Base-by-base conservation (phyloP, 2,888 invertebrate genomes). In the Agrilus mali region DNA sequence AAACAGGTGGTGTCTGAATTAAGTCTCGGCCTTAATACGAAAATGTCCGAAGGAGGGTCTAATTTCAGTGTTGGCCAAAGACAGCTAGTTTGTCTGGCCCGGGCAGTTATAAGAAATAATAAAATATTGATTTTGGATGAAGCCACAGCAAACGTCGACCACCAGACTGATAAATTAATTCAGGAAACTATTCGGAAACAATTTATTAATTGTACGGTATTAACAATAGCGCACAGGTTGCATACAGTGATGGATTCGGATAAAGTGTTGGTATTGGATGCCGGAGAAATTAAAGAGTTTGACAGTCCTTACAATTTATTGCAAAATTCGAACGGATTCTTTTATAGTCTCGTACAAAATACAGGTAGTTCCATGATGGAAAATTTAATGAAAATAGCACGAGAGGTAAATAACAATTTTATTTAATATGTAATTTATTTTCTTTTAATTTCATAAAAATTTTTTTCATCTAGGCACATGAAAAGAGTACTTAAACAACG, bases 211-310 rank as follows among this genome's bases (percentile, higher is more conserved):
- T 88, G 87, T 60, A 86, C 88, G 0, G 87, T 90, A 17, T 72
- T 90, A 38, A 89, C 88, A 1, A 86, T 90, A 39, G 89, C 89
- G 16, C 89, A 90, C 66, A 74, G 89, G 33, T 72, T 92, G 10
- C 80, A 89, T 57, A 90, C 89, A 0, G 82, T 90, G 41, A 87
- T 90, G 82, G 88, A 90, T 66, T 86, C 84, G 0, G 86, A 88
- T 67, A 77, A 80, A 65, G 81, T 89, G 44, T 61, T 89, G 50
- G 87, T 89, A n/a, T 79, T 90, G 76, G 83, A 86, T 58, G 80
- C 81, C 34, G 90, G 90, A 0, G 77, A 40, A 35, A 73, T 82
- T 57, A 75, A 77, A 8, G 92, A 94, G 63, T 78, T 82, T 36
- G 87, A 83, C 7, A 80, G 82, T 55, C 90, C 94, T 0, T 76